Base-by-base conservation (phyloP, 2,113 vertebrate species). In the Bubo blakistoni region DNA sequence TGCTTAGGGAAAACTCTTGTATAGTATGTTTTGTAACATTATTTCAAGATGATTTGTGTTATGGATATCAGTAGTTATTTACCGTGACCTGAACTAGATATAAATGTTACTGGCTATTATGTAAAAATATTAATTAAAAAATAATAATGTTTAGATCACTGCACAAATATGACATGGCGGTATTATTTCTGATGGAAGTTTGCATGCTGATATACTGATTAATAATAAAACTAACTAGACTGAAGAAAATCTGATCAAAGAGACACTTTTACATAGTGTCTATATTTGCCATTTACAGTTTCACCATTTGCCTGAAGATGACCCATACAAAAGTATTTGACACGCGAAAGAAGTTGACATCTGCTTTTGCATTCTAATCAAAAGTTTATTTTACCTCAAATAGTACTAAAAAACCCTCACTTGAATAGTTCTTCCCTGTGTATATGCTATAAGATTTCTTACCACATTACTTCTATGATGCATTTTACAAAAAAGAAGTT, bases 31-130 rank as follows among this genome's bases (percentile, higher is more conserved):
- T 95, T 93, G 62, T 79, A 61, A 73, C 74, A 69, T 90, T 95
- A 77, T 90, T 93, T 95, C 55, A 90, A 95, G 71, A 30, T 69
- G 38, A 66, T 91, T 94, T 71, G 82, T 94, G 62, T 88, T 90
- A 62, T 25, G 16, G 49, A 29, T 94, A 76, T 76, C 29, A 49
- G 10, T 86, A 94, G 54, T 34, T 95, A n/a, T 63, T 21, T 66
- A 65, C 57, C 20, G 91, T 94, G 51, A 69, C 87, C 71, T 84
- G 36, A 93, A 79, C 54, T 79, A 84, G 57, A 40, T 84, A 54
- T 25, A 89, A 71, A 57, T 93, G 8, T 58, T 63, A 69, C 71
- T 81, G 47, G 51, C 51, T 92, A 63, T 59, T 86, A 76, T 34
- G 13, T 84, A 95, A 90, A 96, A 94, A 32, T 81, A 38, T 51